Base-by-base conservation (phyloP, 2,797 vertebrate genomes). In the Otus scops region DNA sequence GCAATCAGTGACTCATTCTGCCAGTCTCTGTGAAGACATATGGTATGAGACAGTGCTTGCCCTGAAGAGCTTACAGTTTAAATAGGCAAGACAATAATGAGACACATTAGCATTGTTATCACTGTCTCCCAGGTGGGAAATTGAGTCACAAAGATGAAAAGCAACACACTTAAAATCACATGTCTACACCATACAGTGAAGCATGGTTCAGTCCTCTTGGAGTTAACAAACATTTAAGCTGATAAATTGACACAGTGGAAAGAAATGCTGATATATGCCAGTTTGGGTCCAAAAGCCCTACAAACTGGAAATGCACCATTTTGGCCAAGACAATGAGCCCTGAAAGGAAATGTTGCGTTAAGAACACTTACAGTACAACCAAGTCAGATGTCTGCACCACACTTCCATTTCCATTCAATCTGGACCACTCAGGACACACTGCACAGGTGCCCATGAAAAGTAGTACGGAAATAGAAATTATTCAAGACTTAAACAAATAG, bases 71-170 rank as follows among this genome's bases (percentile, higher is more conserved):
- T 94, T 91, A 89, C 90, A 93, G 94, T 96, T 94, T 96, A 95
- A 96, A 96, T 87, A 97, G 95, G 78, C 96, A 96, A 96, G 85
- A 96, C 94, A 96, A 93, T 95, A 94, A 95, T 89, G 93, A 96
- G 92, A 91, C 90, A 80, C 92, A 95, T 95, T 95, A 93, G 83
- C 84, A 96, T 95, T 94, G 93, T 96, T 96, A 95, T 82, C 96
- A 79, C 70, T 10, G 23, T 85, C 43, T 93, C 94, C 88, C 95
- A 82, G 83, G 93, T 77, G 94, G 71, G 67, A 96, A 95, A 92
- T 92, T 8, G 74, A 97, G 86, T 68, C 90, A 97, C 90, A 89
- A 80, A 93, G 95, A 96, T 45, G 71, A 94, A 95, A 85, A 89
- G 84, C 84, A 94, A 91, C 92, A 91, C 10, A 3, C 57, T 89